Evolutionary conservation across 2,888 invertebrate genomes (phyloP), one percentile per base, ranked within the genome.

Genomic region (Cerceris rybyensis): DNA sequence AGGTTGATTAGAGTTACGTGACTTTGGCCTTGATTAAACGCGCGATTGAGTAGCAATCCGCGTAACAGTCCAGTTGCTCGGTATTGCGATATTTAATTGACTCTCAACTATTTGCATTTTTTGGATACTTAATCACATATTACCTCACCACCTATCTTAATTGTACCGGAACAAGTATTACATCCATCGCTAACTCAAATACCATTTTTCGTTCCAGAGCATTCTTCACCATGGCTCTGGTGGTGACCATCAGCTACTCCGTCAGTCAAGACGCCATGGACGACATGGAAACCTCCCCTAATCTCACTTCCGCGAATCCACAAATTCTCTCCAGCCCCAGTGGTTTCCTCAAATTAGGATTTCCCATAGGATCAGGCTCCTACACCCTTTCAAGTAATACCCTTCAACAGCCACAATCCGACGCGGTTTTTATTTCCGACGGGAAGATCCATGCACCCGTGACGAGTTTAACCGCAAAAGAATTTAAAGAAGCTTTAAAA

Each of bases 241-340:
- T 95, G 54, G 93, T 94, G 55, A 93, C 94, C 0, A 90, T 95
- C 6, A 94, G 94, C 5, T 95, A 94, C 90, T 86, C 88, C 8
- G 78, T 87, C 64, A 88, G 74, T 41, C 82, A 90, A 65, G 75
- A 72, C 14, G 54, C 54, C 7, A 41, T 59, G 2, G 75, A 79
- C 14, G 7, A n/a, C 11, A 41, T 59, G 2, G 75, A 79, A n/a
- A 8, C 11, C 11, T 17, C 41, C 0, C 13, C 66, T 0, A 81
- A 76, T 11, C 65, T 70, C 7, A 80, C 82, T 6, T 11, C 28
- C 1, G 7, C 70, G 1, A 7, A 16, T 0, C 4, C 52, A 0
- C 17, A 8, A 0, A 8, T 16, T 2, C 6, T 14, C 2, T 9
- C 8, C 4, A 74, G 68, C 8, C 14, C 73, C 6, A 54, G 42